phyloP scores from a whole-genome alignment of 2,888 invertebrate genomes.

The Mimumesa dahlbomi region DNA sequence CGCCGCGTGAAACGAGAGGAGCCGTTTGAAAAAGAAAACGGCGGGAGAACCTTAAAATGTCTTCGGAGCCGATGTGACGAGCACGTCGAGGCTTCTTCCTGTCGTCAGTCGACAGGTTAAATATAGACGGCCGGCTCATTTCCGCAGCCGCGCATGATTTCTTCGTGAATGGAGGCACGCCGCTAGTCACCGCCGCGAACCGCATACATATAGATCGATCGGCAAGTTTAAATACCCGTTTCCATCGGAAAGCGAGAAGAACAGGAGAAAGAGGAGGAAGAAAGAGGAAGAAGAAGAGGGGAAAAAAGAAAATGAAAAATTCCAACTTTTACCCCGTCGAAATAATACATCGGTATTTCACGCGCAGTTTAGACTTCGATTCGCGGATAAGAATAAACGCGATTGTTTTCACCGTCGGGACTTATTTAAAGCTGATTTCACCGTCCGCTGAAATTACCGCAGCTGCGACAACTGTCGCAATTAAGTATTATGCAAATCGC shows the following conservation, averaged over 20 bases:
- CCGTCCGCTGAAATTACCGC: constrained; percentile 33
- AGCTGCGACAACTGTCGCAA: constrained; percentile 48
- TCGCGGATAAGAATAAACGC: too few relatives aligned
- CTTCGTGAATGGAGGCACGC: constrained; percentile 75
- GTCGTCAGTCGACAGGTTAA: constrained; percentile 76
- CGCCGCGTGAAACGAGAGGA: constrained; percentile 24
- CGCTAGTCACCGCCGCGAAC: constrained; percentile 24
- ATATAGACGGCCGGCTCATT: constrained; percentile 75
- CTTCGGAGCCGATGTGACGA: constrained; percentile 70
- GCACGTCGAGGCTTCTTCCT: constrained; percentile 76
- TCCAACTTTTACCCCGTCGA: too few relatives aligned
- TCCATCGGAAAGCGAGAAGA: background rate
- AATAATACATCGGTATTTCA: background rate
- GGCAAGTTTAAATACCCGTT: background rate
- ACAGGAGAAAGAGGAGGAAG: background rate
- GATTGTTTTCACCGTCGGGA: constrained; percentile 29
- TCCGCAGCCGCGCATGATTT: constrained; percentile 77
- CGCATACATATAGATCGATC: constrained; percentile 42
- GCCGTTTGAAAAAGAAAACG: constrained; percentile 35
- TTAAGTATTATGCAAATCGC: constrained; percentile 56
- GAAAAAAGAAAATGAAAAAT: too few relatives aligned
- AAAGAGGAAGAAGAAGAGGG: too few relatives aligned
- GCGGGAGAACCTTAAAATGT: constrained; percentile 56
- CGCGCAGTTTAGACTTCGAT: background rate
- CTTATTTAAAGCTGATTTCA: constrained; percentile 44